Percentiles rank a stretch among this genome's conserved stretches.
phyloP scores from a whole-genome alignment of 1,140 invertebrate genomes.

The Danaus plexippus region DNA sequence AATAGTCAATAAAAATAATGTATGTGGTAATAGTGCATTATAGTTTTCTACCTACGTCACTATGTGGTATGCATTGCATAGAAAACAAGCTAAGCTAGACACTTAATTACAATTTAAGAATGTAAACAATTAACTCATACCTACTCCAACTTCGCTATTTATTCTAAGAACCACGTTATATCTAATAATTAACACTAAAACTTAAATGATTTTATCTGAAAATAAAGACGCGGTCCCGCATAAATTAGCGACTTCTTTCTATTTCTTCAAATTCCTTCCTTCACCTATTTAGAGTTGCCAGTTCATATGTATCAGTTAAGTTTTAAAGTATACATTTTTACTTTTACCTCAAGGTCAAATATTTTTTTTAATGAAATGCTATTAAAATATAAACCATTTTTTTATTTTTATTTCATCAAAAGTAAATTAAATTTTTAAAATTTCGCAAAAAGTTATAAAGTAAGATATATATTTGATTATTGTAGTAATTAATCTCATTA shows the following conservation, averaged over 20 bases:
- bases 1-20: slow-evolving; percentile 17
- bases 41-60: slow-evolving; percentile 61
- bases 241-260: slow-evolving; percentile 69
- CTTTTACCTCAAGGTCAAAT: slow-evolving; percentile 2
- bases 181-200: slow-evolving; percentile 48
- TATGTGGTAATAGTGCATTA: slow-evolving; percentile 47
- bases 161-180: slow-evolving; percentile 42
- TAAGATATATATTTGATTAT: no score
- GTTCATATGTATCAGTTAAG: neutral
- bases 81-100: slow-evolving; percentile 58
- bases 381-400: no score
- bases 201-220: slow-evolving; percentile 59
- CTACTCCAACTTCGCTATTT: slow-evolving; percentile 30
- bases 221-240: slow-evolving; percentile 68
- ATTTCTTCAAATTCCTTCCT: slow-evolving; percentile 68
- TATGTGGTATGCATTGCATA: slow-evolving; percentile 59
- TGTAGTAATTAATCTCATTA: no score
- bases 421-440: no score
- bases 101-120: slow-evolving; percentile 31
- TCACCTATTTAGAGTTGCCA: slow-evolving; percentile 53
- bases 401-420: no score
- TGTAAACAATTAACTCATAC: slow-evolving; percentile 32
- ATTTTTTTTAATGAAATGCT: neutral
- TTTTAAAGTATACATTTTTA: no score
- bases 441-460: no score